Evolutionary conservation across 2,888 invertebrate genomes (phyloP), one percentile per base, ranked within the genome.

Genomic region (Ormyrus rosae): DNA sequence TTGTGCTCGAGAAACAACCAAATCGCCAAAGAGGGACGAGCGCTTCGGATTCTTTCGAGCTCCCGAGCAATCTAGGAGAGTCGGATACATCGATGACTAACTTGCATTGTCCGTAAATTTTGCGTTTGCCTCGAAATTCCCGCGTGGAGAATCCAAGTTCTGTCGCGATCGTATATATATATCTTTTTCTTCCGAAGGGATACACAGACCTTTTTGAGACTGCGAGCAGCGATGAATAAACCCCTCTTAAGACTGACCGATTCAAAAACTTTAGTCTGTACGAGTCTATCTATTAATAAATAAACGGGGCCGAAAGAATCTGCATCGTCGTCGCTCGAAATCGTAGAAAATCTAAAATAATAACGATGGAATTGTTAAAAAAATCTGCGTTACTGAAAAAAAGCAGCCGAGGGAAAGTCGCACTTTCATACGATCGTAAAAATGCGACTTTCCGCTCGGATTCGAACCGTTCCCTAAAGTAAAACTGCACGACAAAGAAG

Each of bases 221-320:
- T 70, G 61, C 19, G 56, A 34, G 34, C 65, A 75, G 70, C 56
- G 61, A 63, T 68, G 56, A 34, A 64, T 51, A 58, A 78, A 69
- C 67, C 60, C 71, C 65, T 79, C 63, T 71, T 74, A 80, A 80
- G 75, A 80, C 80, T 80, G 80, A 80, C 53, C 60, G 55, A 65
- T 61, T 67, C 19, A 79, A 68, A 34, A 79, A 55, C 68, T 73
- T 45, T 10, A 63, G 45, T 10, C 8, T 34, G 34, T 34, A 34
- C 34, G 34, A 34, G 34, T 34, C 34, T 34, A 34, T 34, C 34
- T 34, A 58, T 80, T 78, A 34, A 73, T 65, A 63, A 65, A 51
- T 70, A 76, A 63, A 69, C 51, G 58, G 45, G 69, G 69, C 19
- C 6, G 9, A 13, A 64, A 46, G 50, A 73, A 73, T 79, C 68